Evolutionary conservation across 2,797 vertebrate genomes (phyloP).

Genomic region (Tapera naevia): DNA sequence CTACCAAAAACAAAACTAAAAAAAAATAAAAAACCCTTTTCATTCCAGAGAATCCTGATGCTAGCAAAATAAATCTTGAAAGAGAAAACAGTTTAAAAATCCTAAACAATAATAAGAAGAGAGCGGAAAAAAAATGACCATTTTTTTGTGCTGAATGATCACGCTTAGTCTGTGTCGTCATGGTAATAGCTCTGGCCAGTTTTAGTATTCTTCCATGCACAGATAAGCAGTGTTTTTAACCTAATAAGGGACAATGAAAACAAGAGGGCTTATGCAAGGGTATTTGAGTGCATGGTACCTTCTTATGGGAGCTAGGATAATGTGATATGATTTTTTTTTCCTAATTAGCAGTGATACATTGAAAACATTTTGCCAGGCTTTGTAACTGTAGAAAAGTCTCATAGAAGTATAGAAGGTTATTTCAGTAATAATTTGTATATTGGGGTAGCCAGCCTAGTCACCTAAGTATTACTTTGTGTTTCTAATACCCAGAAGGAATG

Average conservation of each 20-base stretch:
- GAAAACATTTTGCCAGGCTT: neutral
- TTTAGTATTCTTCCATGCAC: neutral
- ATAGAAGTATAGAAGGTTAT: neutral
- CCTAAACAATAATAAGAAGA: neutral
- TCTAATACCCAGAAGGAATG: neutral
- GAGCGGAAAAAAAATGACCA: neutral
- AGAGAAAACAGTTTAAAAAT: neutral
- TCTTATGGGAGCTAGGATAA: neutral
- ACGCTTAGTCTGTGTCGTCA: neutral
- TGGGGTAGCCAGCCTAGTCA: neutral
- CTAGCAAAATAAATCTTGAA: neutral
- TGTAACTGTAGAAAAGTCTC: neutral
- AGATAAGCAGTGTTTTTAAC: slow-evolving; percentile 31
- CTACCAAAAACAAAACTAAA: neutral
- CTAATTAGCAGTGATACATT: neutral
- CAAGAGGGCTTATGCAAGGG: neutral
- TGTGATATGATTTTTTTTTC: neutral
- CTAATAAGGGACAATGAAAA: neutral
- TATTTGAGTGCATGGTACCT: neutral
- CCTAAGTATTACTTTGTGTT: neutral
- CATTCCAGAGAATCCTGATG: neutral
- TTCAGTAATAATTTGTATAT: neutral
- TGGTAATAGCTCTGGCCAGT: neutral
- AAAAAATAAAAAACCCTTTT: neutral
- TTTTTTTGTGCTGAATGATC: neutral